Percentiles rank a stretch among this genome's conserved stretches.
Evolutionary conservation across 2,888 invertebrate genomes (phyloP).

Genomic region (Diaperis boleti): DNA sequence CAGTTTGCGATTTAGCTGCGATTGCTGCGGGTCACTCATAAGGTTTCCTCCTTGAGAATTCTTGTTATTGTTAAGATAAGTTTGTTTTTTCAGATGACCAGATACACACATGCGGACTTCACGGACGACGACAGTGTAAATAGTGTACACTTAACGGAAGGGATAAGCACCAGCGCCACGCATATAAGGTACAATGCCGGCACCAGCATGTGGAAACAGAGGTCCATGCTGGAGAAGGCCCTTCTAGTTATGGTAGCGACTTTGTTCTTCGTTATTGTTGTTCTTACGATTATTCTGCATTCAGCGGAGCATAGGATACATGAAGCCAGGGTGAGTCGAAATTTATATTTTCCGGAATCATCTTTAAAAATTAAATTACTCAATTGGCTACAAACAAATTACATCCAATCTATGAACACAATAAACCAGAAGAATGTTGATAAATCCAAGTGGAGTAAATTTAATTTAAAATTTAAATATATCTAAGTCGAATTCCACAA

Average conservation of each 20-base stretch:
- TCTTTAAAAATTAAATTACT: no score
- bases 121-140: conserved; percentile 89
- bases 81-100: conserved; percentile 84
- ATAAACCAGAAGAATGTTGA: no score
- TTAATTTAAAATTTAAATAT: no score
- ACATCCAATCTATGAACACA: no score
- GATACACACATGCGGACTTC: conserved; percentile 88
- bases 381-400: no score
- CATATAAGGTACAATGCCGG: conserved; percentile 87
- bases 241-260: conserved; percentile 72
- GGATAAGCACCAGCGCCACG: conserved; percentile 80
- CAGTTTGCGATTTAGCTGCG: background rate
- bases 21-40: no score
- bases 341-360: no score
- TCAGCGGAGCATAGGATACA: conserved; percentile 65
- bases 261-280: conserved; percentile 71
- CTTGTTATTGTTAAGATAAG: background rate
- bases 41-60: conserved; percentile 1
- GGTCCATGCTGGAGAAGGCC: conserved; percentile 78
- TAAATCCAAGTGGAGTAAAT: no score
- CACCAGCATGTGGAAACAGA: conserved; percentile 80
- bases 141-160: conserved; percentile 86
- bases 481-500: no score
- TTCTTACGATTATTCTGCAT: conserved; percentile 73
- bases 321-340: conserved; percentile 64